Evolutionary conservation across 2,888 invertebrate genomes (phyloP).

Genomic region (Eilema griseolum): DNA sequence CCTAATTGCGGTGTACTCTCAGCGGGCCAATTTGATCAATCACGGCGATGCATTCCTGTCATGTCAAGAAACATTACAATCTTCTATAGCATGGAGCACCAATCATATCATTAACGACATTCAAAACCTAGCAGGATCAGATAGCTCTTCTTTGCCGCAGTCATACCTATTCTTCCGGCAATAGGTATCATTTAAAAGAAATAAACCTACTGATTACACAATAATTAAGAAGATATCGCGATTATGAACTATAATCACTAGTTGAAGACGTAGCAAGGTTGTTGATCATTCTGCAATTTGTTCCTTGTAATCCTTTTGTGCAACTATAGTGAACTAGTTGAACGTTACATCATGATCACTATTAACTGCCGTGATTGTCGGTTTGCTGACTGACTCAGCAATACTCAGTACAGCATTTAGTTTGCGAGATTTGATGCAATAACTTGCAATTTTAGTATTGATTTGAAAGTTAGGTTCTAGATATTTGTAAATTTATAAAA

Average conservation of each 20-base stretch:
- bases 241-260: constrained; percentile 13
- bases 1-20: not conserved
- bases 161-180: not conserved
- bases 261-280: constrained; percentile 12
- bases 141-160: not conserved
- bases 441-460: constrained; percentile 6
- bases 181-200: constrained; percentile 1
- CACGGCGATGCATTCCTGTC: not conserved
- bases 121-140: not conserved
- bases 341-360: constrained; percentile 14
- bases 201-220: constrained; percentile 4
- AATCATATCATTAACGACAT: no score
- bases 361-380: constrained; percentile 15
- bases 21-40: not conserved
- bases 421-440: constrained; percentile 12
- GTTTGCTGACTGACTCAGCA: constrained; percentile 8
- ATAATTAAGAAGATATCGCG: not conserved
- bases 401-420: constrained; percentile 1
- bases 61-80: no score
- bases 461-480: constrained; percentile 19
- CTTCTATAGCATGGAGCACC: not conserved
- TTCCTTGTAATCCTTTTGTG: constrained; percentile 23
- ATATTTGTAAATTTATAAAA: constrained; percentile 7
- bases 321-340: constrained; percentile 13
- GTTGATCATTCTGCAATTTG: constrained; percentile 12